phyloP scores from a whole-genome alignment of 2,888 invertebrate genomes.

The Drosophila maculinotata region DNA sequence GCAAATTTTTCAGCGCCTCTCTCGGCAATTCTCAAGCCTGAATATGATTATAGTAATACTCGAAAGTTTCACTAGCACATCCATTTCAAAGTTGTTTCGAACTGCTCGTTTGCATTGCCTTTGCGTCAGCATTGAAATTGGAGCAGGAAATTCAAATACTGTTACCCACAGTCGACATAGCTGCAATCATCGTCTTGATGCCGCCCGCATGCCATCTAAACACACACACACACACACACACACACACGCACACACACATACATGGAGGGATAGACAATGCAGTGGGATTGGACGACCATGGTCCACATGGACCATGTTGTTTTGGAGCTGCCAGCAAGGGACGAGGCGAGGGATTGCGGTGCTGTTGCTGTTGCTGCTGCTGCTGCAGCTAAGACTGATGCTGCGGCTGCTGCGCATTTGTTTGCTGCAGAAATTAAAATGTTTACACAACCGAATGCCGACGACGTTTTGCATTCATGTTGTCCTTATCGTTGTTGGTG shows the following conservation, averaged over 20 bases:
- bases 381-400: background rate
- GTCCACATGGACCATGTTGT: constrained; percentile 62
- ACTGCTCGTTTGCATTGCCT: background rate
- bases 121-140: constrained; percentile 46
- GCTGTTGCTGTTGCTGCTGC: background rate
- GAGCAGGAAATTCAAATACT: constrained; percentile 54
- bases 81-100: background rate
- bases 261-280: constrained; percentile 39
- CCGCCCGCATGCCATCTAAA: constrained; percentile 12
- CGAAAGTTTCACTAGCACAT: background rate
- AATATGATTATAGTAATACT: constrained; percentile 1
- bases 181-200: constrained; percentile 63
- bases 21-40: background rate
- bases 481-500: constrained; percentile 37
- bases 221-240: constrained; percentile 15
- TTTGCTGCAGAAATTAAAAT: constrained; percentile 78
- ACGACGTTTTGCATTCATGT: constrained; percentile 72
- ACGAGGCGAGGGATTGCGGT: too few species aligned
- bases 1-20: background rate
- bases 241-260: constrained; percentile 7
- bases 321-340: constrained; percentile 21
- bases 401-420: constrained; percentile 66
- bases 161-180: constrained; percentile 29
- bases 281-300: constrained; percentile 65
- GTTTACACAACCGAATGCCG: constrained; percentile 77